Percentiles rank a stretch among this genome's conserved stretches.
These are phyloP conservation scores for Nasua narica DNA, from an alignment of 2,797 vertebrate genomes.

Conservation along the genomic window DNA sequence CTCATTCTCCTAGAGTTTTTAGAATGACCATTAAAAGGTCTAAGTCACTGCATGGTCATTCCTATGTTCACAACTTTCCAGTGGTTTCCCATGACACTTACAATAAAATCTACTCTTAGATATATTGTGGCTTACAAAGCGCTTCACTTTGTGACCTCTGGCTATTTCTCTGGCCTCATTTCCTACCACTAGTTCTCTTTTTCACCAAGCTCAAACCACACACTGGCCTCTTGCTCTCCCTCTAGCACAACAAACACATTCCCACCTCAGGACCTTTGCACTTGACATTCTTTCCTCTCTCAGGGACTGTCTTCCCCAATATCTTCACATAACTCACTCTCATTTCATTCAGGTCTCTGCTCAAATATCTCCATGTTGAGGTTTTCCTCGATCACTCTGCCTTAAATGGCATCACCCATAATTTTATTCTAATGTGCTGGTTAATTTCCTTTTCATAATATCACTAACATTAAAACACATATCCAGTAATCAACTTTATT, in stretches of 20 bases:
- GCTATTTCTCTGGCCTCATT: neutral
- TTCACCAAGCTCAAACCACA: neutral
- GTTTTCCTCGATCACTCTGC: neutral
- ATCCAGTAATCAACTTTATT: neutral
- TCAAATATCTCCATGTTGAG: neutral
- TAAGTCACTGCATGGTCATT: neutral
- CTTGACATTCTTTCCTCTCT: neutral
- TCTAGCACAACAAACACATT: neutral
- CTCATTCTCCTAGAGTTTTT: neutral
- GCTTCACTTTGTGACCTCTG: neutral
- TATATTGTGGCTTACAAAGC: neutral
- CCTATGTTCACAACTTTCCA: neutral
- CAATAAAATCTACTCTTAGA: neutral
- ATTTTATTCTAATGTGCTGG: neutral
- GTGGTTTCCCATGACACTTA: neutral
- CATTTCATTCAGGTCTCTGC: neutral
- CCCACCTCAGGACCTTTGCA: neutral
- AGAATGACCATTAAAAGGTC: constrained; percentile 1
- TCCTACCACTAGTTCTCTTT: neutral
- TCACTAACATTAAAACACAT: neutral
- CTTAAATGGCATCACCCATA: constrained; percentile 16
- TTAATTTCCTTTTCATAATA: constrained; percentile 41
- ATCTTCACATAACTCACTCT: neutral
- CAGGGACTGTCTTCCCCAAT: neutral
- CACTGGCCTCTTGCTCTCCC: neutral